phyloP scores from a whole-genome alignment of 2,113 vertebrate species.

The Megaceryle torquata region DNA sequence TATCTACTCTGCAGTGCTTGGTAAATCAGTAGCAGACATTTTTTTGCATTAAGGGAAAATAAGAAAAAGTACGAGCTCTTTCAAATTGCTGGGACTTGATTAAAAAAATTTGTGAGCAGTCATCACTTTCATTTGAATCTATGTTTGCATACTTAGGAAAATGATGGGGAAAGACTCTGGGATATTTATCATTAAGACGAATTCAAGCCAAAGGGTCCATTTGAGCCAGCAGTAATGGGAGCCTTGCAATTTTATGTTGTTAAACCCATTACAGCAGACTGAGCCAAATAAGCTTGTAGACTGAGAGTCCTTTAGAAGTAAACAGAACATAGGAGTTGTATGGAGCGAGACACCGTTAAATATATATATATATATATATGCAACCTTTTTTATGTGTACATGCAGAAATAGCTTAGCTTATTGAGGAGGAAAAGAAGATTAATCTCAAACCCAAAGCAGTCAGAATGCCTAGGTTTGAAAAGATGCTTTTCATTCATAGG shows the following conservation, averaged over 20 bases:
- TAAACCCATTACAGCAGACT: not conserved
- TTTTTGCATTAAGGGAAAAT: not conserved
- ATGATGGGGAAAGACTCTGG: not conserved
- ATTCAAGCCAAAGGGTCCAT: not conserved
- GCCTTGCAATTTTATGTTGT: not conserved
- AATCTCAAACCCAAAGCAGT: not conserved
- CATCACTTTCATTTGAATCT: not conserved
- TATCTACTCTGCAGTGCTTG: not conserved
- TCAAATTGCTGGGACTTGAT: not conserved
- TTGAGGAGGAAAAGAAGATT: not conserved
- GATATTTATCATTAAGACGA: not conserved
- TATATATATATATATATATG: not conserved
- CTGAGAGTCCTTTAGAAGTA: not conserved
- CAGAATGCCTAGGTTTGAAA: not conserved
- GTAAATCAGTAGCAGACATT: not conserved
- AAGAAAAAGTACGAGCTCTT: not conserved
- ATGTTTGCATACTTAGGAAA: not conserved
- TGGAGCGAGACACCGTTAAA: not conserved
- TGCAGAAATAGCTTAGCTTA: not conserved
- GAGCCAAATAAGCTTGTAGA: not conserved
- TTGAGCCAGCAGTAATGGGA: not conserved
- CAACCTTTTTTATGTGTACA: not conserved
- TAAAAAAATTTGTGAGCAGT: not conserved
- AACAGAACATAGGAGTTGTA: not conserved
- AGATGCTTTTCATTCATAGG: not conserved